Conservation (phyloP, 2,113 vertebrate species). For the Bos indicus region DNA sequence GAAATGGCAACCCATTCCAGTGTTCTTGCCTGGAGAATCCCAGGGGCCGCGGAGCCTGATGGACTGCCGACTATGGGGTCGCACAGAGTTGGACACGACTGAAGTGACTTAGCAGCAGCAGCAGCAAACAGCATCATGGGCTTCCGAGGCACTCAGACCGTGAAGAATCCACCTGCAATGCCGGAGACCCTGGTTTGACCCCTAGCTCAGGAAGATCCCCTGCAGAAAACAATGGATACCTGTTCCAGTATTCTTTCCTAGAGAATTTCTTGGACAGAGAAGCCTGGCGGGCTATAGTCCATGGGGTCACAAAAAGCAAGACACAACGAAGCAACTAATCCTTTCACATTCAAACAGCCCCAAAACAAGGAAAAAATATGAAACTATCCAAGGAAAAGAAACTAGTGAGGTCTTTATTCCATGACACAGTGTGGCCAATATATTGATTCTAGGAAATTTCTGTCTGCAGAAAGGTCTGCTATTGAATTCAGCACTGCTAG, state of each 20-base stretch:
- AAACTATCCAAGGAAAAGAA: neutral
- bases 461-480: neutral
- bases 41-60: too few species aligned
- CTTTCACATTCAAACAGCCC: neutral
- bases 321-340: neutral
- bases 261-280: neutral
- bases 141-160: neutral
- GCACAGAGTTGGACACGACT: too few species aligned
- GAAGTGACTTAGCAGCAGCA: too few species aligned
- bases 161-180: neutral
- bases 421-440: neutral
- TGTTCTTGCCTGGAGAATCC: too few species aligned
- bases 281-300: neutral
- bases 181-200: neutral
- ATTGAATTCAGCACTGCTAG: neutral
- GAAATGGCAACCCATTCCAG: too few species aligned
- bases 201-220: neutral
- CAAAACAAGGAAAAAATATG: neutral
- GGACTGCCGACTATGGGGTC: too few species aligned
- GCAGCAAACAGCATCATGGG: neutral
- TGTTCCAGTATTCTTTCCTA: neutral
- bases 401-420: neutral
- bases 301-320: neutral
- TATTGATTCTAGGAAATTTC: neutral
- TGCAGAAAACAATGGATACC: neutral